Conservation (phyloP, 1,140 invertebrate genomes). For the Anthonomus grandis region DNA sequence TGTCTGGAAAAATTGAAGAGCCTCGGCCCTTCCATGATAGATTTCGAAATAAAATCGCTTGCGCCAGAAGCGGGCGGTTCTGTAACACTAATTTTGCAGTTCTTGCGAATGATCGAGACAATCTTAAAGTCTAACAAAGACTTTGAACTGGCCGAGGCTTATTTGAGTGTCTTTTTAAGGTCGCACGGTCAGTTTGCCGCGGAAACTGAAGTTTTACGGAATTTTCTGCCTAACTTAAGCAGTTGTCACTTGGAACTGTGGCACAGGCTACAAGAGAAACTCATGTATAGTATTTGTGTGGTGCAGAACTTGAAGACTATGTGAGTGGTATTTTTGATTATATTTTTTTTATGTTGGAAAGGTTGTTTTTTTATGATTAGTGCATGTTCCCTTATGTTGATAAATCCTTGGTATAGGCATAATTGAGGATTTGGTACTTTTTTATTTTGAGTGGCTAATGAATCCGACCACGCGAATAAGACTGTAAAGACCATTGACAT, state of each 20-base stretch:
- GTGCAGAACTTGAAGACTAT: conserved; percentile 69
- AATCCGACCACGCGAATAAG: too few species aligned
- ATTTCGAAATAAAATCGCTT: conserved; percentile 84
- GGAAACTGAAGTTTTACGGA: conserved; percentile 55
- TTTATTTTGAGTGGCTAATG: too few species aligned
- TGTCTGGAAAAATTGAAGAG: conserved; percentile 74
- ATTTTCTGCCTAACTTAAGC: conserved; percentile 59
- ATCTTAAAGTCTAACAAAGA: conserved; percentile 74
- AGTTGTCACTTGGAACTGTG: conserved; percentile 61
- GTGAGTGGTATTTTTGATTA: too few species aligned
- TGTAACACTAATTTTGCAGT: conserved; percentile 67
- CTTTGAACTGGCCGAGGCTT: conserved; percentile 91
- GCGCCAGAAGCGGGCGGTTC: conserved; percentile 68
- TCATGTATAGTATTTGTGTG: conserved; percentile 76
- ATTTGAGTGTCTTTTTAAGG: conserved; percentile 89
- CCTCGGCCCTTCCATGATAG: conserved; percentile 80
- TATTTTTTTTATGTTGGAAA: too few species aligned
- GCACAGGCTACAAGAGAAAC: conserved; percentile 64
- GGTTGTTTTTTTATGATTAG: too few species aligned
- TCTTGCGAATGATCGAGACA: conserved; percentile 71
- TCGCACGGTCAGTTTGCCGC: conserved; percentile 68
- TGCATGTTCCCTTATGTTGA: too few species aligned
- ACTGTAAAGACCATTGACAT: too few species aligned
- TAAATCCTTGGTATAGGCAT: too few species aligned
- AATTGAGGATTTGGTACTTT: too few species aligned